Base-by-base conservation (phyloP, 2,113 vertebrate genomes). In the Mesembrinibis cayennensis region DNA sequence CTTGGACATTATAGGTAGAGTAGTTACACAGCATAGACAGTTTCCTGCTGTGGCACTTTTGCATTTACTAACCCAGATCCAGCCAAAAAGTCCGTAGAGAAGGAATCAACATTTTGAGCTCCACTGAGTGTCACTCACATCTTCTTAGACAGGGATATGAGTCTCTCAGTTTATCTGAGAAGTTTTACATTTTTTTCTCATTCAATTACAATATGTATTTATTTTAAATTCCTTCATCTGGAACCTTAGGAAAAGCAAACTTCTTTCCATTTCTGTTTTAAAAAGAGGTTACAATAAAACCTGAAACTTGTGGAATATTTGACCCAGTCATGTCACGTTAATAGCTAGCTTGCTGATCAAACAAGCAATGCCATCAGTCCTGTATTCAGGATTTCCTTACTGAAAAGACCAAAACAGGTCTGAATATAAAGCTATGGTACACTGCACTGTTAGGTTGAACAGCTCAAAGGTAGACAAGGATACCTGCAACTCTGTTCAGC, bases 401-500 rank as follows among this genome's bases (percentile, higher is more conserved):
- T 88, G 76, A 92, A 95, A 83, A 88, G 79, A 93, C 86, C 13
- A 95, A 90, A 92, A 70, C 53, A 93, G 23, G 15, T 81, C 80
- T 96, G 90, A 94, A 70, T 90, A n/a, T 86, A 94, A 83, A 94
- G 90, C 78, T 88, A 61, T 90, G 49, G 66, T 88, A 83, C 71
- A 66, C 42, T 88, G 67, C 79, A 87, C 82, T 92, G 92, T 90
- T 90, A 92, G 71, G 67, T 8, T 94, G 90, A 93, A 86, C 62
- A 70, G 82, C 74, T 94, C 66, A 95, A 86, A 97, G 42, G 67
- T 91, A 88, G 92, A 82, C 88, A 94, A 94, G 67, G 49, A 45
- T 96, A 88, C 79, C 82, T 94, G 88, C n/a, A 95, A 96, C 56
- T 91, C 87, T 80, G 70, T 93, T 95, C 90, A 94, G 72, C 93